phyloP scores from a whole-genome alignment of 2,113 vertebrate species.

The Terrapene triunguis region DNA sequence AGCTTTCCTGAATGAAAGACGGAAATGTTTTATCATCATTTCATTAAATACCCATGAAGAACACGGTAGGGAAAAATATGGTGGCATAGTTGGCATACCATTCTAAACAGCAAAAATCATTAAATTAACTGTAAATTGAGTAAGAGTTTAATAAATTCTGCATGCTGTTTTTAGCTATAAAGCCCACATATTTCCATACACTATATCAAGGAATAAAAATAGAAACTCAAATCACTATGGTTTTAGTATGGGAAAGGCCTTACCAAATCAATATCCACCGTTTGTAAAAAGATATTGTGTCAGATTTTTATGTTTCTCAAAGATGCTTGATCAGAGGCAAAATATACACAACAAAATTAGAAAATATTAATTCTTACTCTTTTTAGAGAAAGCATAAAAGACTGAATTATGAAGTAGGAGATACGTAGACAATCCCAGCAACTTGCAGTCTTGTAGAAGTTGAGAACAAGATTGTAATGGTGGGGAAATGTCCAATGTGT shows the following conservation, averaged over 20 bases:
- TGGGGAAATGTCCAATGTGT: no score
- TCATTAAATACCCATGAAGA: conserved; percentile 3
- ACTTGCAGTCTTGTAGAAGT: no score
- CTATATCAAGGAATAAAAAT: not conserved
- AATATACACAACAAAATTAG: not conserved
- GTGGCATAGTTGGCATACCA: not conserved
- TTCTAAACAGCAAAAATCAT: not conserved
- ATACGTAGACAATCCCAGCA: not conserved
- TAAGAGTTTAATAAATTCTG: not conserved
- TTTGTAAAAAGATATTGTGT: not conserved
- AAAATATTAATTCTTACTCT: not conserved
- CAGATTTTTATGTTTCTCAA: not conserved
- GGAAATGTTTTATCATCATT: not conserved
- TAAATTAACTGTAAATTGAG: not conserved
- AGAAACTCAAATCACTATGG: not conserved
- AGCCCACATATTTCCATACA: no score
- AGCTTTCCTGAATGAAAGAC: not conserved
- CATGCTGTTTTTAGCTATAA: not conserved
- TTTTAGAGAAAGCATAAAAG: not conserved
- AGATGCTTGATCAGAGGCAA: not conserved
- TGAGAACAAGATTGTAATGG: no score
- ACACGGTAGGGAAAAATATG: not conserved
- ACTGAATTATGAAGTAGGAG: not conserved
- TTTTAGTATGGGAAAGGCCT: not conserved
- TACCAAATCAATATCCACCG: not conserved